Base-by-base conservation (phyloP, 2,888 invertebrate species). In the Elysia crispata region DNA sequence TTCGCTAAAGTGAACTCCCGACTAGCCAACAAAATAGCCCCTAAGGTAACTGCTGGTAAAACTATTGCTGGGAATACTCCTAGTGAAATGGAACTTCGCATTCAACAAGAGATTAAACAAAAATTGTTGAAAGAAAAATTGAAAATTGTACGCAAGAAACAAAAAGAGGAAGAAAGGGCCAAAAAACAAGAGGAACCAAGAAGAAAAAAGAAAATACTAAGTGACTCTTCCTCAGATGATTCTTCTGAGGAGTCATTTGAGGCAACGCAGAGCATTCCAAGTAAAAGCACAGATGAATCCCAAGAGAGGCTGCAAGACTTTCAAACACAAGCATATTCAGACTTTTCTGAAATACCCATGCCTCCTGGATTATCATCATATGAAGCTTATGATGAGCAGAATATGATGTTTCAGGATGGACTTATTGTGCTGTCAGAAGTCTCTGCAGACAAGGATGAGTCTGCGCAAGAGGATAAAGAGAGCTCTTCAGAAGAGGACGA, bases 1-100 rank as follows among this genome's bases (percentile, higher is more conserved):
- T 69, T 79, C 75, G 41, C 79, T 28, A 75, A 41, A 28, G 1
- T 79, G n/a, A 79, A 28, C 30, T 1, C 20, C n/a, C 49, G n/a
- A 23, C 31, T 54, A 13, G 13, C 67, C 23, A 11, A 50, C 49
- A 73, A 54, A 66, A 28, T 0, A 15, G 75, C 67, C 25, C 69
- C 67, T 25, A 74, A 75, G 15, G 49, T 28, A 23, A 18, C 8
- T 13, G 8, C 6, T 13, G 15, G 15, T 69, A 15, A 30, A 0
- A 31, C 23, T 11, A 11, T 15, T 33, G 15, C 30, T 0, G 73
- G 25, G 8, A 18, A 23, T 0, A 23, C 41, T 1, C 62, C 33
- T 31, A 23, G 28, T 41, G 79, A 80, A 28, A 41, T 79, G 28
- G 79, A 79, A 31, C 30, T 49, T n/a, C 49, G 57, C 25, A 76